Percentiles rank a stretch among this genome's conserved stretches.
Conservation (phyloP, 2,888 invertebrate species). For the Rapana venosa region DNA sequence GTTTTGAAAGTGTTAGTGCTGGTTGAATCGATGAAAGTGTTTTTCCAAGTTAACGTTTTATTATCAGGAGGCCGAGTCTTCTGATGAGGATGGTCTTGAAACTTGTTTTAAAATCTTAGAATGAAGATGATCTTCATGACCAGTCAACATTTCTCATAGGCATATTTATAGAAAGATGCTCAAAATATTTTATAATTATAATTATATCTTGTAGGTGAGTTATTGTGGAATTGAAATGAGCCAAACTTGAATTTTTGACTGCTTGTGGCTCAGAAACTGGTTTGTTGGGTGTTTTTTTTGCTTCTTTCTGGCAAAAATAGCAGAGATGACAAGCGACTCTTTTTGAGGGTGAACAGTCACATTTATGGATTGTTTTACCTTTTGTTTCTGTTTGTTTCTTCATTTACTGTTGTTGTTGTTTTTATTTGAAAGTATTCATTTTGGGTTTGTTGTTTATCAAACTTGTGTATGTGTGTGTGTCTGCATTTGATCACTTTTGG, state of each 20-base stretch:
- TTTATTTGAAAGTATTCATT: neutral
- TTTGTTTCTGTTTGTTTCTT: neutral
- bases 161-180: too few relatives aligned
- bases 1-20: neutral
- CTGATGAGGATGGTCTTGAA: too few relatives aligned
- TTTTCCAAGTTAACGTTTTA: too few relatives aligned
- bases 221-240: neutral
- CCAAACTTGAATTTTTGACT: neutral
- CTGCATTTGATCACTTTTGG: neutral
- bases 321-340: neutral
- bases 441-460: neutral
- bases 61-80: too few relatives aligned
- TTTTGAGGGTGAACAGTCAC: too few relatives aligned
- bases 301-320: neutral
- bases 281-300: neutral
- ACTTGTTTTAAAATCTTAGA: too few relatives aligned
- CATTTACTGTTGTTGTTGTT: neutral
- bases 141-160: too few relatives aligned
- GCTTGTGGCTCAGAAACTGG: neutral
- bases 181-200: too few relatives aligned
- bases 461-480: constrained; percentile 7
- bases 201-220: neutral
- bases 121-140: too few relatives aligned
- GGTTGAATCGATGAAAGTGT: too few relatives aligned
- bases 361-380: neutral